Evolutionary conservation across 2,797 vertebrate genomes (phyloP).

Genomic region (Cynopterus sphinx): DNA sequence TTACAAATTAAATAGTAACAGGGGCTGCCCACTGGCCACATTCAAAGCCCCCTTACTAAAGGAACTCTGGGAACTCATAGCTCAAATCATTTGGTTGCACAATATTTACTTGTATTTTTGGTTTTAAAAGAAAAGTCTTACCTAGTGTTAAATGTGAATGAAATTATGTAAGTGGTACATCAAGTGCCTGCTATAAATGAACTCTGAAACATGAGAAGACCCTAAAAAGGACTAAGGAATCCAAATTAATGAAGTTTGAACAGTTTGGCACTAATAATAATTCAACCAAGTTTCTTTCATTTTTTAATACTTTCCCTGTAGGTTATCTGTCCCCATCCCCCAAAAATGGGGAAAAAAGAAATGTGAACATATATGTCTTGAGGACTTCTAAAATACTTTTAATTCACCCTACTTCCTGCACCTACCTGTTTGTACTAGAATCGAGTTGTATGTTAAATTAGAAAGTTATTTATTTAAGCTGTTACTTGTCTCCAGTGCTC

Average conservation of each 20-base stretch:
- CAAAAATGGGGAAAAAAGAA: background rate
- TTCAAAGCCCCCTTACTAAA: background rate
- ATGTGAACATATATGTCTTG: background rate
- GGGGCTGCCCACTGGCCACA: background rate
- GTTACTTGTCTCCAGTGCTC: background rate
- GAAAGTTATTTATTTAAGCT: background rate
- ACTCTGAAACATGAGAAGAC: conserved; percentile 7
- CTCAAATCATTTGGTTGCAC: background rate
- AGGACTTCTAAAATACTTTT: background rate
- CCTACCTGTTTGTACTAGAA: background rate
- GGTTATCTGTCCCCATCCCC: background rate
- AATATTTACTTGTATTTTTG: background rate
- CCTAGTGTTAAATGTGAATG: background rate
- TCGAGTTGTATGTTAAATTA: background rate
- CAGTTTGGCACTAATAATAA: background rate
- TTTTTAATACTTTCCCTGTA: background rate
- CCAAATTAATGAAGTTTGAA: background rate
- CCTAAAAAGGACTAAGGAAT: background rate
- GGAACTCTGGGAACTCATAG: background rate
- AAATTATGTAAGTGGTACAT: background rate
- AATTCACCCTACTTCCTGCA: background rate
- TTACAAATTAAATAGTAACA: background rate
- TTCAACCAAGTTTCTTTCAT: background rate
- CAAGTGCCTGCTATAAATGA: background rate
- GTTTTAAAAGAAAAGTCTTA: background rate